Evolutionary conservation across 2,113 vertebrate genomes (phyloP), one percentile per base, ranked within the genome.

Genomic region (Halichoeres trimaculatus): DNA sequence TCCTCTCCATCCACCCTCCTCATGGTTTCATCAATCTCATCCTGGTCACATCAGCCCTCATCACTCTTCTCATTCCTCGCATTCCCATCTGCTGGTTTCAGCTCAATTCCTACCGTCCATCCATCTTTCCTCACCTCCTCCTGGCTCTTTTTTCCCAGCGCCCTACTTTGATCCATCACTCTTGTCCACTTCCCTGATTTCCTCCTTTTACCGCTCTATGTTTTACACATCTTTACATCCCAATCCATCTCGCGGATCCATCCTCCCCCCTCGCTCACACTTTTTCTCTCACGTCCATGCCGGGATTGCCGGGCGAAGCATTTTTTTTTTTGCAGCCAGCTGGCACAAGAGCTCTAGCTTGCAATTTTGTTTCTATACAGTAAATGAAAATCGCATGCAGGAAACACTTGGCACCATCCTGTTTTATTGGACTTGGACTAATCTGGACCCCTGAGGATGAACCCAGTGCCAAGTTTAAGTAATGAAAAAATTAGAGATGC

Each of bases 181-280:
- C 51, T 61, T 36, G 40, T 55, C 74, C 62, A 54, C 26, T 75
- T 62, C 41, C 72, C 73, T 58, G 62, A 88, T 74, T 78, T 75
- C 76, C 70, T 72, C 48, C 48, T 2, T 80, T 64, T 53, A 69
- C 23, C 83, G 51, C 20, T 64, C 70, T 24, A 53, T 45, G 43
- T 88, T 84, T 88, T 66, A 88, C 68, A 78, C 76, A 82, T 70
- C 87, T 77, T 85, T 76, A 85, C 78, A 71, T 90, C 70, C 80
- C 69, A 38, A 77, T 85, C 72, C 55, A 83, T 89, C 84, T 63
- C 61, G 41, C 26, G 47, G 71, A 68, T 73, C 75, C 68, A 60
- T 80, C 47, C 61, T 30, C 50, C 70, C 16, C 24, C 35, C 41
- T 1, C 20, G 12, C 48, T 2, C 23, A 0, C 13, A 20, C 47